Base-by-base conservation (phyloP, 2,113 vertebrate species). In the Limnothrissa miodon region DNA sequence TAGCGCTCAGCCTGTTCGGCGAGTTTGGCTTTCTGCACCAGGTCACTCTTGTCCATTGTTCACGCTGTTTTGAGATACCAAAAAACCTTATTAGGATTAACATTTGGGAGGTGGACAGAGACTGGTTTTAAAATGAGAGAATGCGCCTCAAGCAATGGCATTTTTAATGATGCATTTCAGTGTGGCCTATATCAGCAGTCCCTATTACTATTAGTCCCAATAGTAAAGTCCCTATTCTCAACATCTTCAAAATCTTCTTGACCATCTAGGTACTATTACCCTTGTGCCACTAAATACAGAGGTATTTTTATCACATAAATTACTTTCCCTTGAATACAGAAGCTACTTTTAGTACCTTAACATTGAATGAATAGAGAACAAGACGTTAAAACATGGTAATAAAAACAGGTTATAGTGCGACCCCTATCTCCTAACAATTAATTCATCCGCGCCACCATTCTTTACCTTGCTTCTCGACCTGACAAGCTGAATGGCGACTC, bases 1-100 rank as follows among this genome's bases (percentile, higher is more conserved):
- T 99, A 99, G 88, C 97, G 98, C 94, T 99, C 98, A 0, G 98
- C 97, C 95, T 99, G 98, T 88, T 99, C 98, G 0, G 98, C 96
- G 8, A 99, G 96, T 82, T 99, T 99, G 91, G 98, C 98, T 91
- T 99, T 99, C 96, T 99, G 97, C 87, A 99, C 97, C 95, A 99
- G 95, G 90, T 99, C 98, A 88, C 94, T 96, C 93, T 98, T 99
- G 93, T 98, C 97, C 98, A 99, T 99, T 90, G 93, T 96, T 93
- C 93, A 92, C 86, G 87, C 92, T 94, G 91, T 91, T 92, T 91
- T 51, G 70, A 13, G 33, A 89, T 17, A 86, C 79, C 19, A 25
- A 70, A 1, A 33, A 36, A 36, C 66, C 13, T 36, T 29, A 29
- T 36, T 39, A 36, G 11, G n/a, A n/a, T n/a, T n/a, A 36, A 13